Percentiles rank a stretch among this genome's conserved stretches.
phyloP scores from a whole-genome alignment of 2,113 vertebrate species.

The Macquaria ambigua region DNA sequence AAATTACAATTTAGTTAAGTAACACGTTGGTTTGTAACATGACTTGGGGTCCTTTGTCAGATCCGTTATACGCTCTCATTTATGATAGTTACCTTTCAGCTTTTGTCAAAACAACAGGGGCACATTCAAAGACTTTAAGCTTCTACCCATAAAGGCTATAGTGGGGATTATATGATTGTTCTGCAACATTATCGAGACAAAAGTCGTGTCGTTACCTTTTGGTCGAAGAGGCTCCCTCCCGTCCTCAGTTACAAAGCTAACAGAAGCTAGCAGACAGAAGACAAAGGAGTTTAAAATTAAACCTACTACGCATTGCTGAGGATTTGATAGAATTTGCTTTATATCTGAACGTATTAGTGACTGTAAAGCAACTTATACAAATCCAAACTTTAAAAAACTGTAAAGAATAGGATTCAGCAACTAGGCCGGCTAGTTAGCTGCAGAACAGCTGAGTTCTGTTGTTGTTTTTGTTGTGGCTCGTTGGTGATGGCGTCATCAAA shows the following conservation, averaged over 20 bases:
- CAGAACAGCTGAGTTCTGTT: slow-evolving; percentile 73
- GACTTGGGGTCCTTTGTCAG: not conserved
- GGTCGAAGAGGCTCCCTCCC: slow-evolving; percentile 1
- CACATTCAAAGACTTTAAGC: not conserved
- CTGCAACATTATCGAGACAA: not conserved
- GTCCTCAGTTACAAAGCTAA: slow-evolving; percentile 44
- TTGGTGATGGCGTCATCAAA: slow-evolving; percentile 72
- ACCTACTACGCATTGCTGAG: rapidly evolving
- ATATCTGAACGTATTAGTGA: rapidly evolving
- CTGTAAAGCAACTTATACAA: not conserved
- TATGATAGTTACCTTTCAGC: not conserved
- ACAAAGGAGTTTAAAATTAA: not conserved
- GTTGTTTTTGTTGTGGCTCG: slow-evolving; percentile 67
- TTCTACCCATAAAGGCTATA: rapidly evolving
- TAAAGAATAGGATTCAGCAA: not conserved
- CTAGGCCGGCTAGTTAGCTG: slow-evolving; percentile 42
- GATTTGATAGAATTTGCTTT: rapidly evolving
- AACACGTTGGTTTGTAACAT: not conserved
- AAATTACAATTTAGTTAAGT: not conserved
- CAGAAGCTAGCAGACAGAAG: slow-evolving; percentile 19
- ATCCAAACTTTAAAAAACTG: not conserved
- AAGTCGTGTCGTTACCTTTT: slow-evolving; percentile 60
- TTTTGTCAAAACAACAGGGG: not conserved
- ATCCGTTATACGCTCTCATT: not conserved
- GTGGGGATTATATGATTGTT: not conserved